A percentile compares a stretch with the other conserved stretches of the same genome.
phyloP scores from a whole-genome alignment of 2,888 invertebrate genomes.

The Celastrina argiolus region DNA sequence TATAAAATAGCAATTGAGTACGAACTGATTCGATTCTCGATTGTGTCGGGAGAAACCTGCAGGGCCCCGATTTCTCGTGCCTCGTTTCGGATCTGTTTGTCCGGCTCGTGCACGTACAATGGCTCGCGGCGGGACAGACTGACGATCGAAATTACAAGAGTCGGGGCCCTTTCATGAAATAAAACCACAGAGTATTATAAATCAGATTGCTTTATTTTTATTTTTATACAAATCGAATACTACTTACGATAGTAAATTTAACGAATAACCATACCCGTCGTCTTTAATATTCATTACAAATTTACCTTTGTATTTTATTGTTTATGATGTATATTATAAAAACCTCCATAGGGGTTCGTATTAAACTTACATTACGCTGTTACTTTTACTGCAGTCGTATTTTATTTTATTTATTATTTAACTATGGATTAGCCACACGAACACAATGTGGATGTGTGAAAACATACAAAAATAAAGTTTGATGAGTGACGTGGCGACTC shows the following conservation, averaged over 20 bases:
- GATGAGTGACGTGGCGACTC: constrained; percentile 30
- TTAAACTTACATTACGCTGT: constrained; percentile 74
- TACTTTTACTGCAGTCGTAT: constrained; percentile 70
- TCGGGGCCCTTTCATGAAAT: no score
- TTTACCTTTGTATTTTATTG: constrained; percentile 70
- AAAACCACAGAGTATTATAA: constrained; percentile 68
- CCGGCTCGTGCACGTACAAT: no score
- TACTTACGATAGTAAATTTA: constrained; percentile 77
- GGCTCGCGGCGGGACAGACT: no score
- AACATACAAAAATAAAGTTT: constrained; percentile 40
- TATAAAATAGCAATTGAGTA: no score
- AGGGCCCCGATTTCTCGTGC: no score
- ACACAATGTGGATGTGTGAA: constrained; percentile 58
- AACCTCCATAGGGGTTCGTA: constrained; percentile 75
- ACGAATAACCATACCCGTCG: constrained; percentile 75
- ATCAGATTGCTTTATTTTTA: constrained; percentile 79
- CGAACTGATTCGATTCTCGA: no score
- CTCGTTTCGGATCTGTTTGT: no score
- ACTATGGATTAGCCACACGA: constrained; percentile 65
- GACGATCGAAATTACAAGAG: no score
- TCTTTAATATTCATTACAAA: constrained; percentile 63
- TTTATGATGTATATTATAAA: constrained; percentile 66
- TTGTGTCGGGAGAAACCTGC: no score
- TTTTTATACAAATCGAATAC: constrained; percentile 79
- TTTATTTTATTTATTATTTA: constrained; percentile 58